phyloP scores from a whole-genome alignment of 2,113 vertebrate genomes.

The Orientallactaga bullata region DNA sequence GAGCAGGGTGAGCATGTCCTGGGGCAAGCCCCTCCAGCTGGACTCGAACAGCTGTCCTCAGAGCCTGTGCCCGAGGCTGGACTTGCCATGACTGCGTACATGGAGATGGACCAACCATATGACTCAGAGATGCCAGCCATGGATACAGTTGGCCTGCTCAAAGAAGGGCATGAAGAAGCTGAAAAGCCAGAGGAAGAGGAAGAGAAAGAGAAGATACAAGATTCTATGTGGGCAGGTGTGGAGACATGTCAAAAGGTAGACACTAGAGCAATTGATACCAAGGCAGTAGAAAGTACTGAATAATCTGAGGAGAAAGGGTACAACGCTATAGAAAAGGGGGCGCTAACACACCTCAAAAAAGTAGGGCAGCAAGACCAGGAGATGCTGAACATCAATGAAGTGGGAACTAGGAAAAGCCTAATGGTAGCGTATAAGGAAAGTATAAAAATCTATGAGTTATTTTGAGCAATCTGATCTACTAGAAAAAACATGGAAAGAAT shows the following conservation, averaged over 20 bases:
- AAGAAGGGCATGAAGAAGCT: conserved; percentile 77
- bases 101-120: conserved; percentile 81
- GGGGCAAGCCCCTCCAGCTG: conserved; percentile 78
- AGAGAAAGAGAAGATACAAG: conserved; percentile 63
- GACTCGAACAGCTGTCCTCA: conserved; percentile 81
- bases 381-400: conserved; percentile 64
- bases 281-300: conserved; percentile 80
- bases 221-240: conserved; percentile 83
- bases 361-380: conserved; percentile 68
- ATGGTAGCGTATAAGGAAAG: not conserved
- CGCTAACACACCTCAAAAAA: conserved; percentile 59
- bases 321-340: conserved; percentile 61
- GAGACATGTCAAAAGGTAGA: conserved; percentile 87
- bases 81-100: conserved; percentile 86
- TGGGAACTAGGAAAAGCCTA: conserved; percentile 21
- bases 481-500: conserved; percentile 61
- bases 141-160: conserved; percentile 78
- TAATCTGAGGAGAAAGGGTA: conserved; percentile 78
- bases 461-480: conserved; percentile 48
- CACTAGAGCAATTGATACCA: conserved; percentile 73
- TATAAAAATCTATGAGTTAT: conserved; percentile 62
- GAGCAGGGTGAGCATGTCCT: conserved; percentile 76
- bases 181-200: conserved; percentile 81
- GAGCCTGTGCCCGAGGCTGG: conserved; percentile 78
- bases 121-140: conserved; percentile 76